Base-by-base conservation (phyloP, 2,113 vertebrate species). In the Sceloporus tristichus region DNA sequence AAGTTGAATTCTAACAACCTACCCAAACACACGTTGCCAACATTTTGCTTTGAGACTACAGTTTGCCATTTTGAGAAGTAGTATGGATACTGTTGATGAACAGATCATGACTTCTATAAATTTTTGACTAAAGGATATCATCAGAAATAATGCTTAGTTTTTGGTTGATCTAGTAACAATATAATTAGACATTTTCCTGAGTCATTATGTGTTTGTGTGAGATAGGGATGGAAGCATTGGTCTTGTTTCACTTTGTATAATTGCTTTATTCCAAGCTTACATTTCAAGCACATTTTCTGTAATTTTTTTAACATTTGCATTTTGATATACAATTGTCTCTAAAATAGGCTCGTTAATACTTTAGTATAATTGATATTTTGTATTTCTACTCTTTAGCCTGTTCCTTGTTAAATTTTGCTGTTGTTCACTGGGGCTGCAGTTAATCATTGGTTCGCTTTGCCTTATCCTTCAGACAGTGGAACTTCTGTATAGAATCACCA, bases 401-500 rank as follows among this genome's bases (percentile, higher is more conserved):
- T 29, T 71, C 68, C 9, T 38, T 48, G 48, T 42, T 59, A 3
- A 18, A 1, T 59, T 53, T 42, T 87, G 5, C 29, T 77, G 70
- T 88, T 89, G 75, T 87, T 80, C 75, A 27, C 71, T 21, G 25
- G 71, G 27, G 70, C 56, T 85, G 34, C 11, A 8, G 21, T 65
- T 23, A 86, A 56, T 62, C 80, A 0, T 14, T 34, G n/a, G 38
- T 77, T 1, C 18, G 91, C 87, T 87, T 79, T 79, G 40, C 91
- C 93, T 83, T 93, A 79, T 95, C 82, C 84, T 93, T 94, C 93
- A 99, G 99, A 99, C 98, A 1, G 95, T 99, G 95, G 99, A 99
- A 94, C 96, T 99, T 94, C 98, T 99, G 34, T 99, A 98, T 90
- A 97, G 98, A 91, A 99, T 99, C 94, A 99, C 99, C 29, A 99